Conservation (phyloP, 2,888 invertebrate genomes). For the Patella depressa region DNA sequence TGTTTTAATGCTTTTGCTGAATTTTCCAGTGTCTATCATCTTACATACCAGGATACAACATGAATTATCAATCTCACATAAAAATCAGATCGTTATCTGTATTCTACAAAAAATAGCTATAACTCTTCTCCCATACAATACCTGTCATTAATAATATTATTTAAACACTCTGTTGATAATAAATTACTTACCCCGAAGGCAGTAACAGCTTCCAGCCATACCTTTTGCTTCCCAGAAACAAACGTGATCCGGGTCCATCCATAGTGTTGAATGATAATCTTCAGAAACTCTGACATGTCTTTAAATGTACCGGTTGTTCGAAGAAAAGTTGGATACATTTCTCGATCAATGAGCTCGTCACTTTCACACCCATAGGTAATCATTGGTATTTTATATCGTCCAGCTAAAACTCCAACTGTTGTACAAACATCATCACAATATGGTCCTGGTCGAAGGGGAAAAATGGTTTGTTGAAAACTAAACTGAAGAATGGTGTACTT, state of each 20-base stretch:
- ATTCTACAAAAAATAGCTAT: neutral
- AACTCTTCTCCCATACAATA: neutral
- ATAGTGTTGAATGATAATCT: slow-evolving; percentile 41
- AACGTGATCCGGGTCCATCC: slow-evolving; percentile 44
- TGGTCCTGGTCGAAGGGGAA: slow-evolving; percentile 40
- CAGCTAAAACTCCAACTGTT: slow-evolving; percentile 51
- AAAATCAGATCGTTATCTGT: too few species aligned
- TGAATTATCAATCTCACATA: too few species aligned
- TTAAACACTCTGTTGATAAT: neutral
- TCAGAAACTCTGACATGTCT: slow-evolving; percentile 40
- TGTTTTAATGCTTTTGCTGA: too few species aligned
- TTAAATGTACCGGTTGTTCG: slow-evolving; percentile 43
- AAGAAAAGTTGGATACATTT: slow-evolving; percentile 48
- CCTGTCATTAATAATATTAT: neutral
- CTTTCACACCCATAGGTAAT: slow-evolving; percentile 56
- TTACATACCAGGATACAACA: too few species aligned
- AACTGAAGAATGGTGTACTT: too few species aligned
- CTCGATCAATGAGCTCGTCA: slow-evolving; percentile 36
- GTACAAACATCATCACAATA: slow-evolving; percentile 56
- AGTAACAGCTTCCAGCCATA: slow-evolving; percentile 47
- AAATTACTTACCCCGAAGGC: slow-evolving; percentile 41
- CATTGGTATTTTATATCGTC: slow-evolving; percentile 48
- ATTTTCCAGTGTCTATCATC: too few species aligned
- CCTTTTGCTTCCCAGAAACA: slow-evolving; percentile 42
- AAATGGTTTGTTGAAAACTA: too few species aligned